Conservation (phyloP, 2,797 vertebrate species). For the Antrozous pallidus region DNA sequence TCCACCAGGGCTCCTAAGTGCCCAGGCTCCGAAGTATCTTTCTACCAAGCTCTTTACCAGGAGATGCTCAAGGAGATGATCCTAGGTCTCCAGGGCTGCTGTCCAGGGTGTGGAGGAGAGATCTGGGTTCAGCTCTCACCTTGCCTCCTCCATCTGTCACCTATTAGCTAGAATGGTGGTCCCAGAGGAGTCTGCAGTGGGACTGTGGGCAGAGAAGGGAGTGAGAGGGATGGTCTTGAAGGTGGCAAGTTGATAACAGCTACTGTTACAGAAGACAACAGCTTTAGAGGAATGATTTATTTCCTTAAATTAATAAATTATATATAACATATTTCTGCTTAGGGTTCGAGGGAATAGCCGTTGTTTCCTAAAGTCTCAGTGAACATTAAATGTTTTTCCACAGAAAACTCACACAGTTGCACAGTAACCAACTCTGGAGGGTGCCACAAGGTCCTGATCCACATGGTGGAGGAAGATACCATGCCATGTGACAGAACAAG, state of each 20-base stretch:
- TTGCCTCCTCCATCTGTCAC: accelerated
- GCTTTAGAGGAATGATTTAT: neutral
- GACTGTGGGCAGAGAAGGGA: neutral
- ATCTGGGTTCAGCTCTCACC: accelerated
- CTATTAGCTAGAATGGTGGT: accelerated
- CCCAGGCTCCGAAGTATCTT: neutral
- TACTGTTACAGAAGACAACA: accelerated
- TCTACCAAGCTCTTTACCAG: neutral
- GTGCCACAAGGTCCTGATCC: accelerated
- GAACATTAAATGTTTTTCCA: neutral
- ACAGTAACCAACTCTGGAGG: neutral
- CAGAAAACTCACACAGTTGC: neutral
- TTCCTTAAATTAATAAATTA: neutral
- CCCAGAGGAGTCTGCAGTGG: neutral
- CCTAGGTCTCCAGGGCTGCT: accelerated
- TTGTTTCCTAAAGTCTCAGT: neutral
- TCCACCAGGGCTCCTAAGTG: accelerated
- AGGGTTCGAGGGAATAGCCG: neutral
- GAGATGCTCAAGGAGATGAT: accelerated
- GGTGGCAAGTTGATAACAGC: accelerated
- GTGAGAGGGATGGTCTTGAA: accelerated
- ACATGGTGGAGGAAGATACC: accelerated
- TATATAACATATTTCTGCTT: neutral
- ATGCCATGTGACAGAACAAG: neutral
- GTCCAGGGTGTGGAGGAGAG: accelerated